Percentiles rank a stretch among this genome's conserved stretches.
Evolutionary conservation across 2,797 vertebrate genomes (phyloP).

Genomic region (Onychomys arenicola): DNA sequence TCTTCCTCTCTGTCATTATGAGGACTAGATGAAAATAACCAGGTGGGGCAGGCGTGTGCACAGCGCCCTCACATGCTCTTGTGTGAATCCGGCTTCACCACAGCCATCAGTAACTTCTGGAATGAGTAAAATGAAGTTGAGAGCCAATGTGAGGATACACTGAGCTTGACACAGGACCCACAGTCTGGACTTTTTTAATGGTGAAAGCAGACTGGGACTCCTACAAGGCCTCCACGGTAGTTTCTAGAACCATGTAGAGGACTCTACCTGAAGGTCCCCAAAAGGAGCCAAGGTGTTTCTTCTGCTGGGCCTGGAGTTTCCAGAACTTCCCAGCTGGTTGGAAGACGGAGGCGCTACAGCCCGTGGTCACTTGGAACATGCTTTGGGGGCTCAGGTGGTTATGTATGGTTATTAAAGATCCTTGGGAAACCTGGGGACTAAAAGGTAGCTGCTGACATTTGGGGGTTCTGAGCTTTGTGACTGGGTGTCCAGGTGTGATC

Average conservation of each 20-base stretch:
- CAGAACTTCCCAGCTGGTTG: background rate
- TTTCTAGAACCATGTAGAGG: background rate
- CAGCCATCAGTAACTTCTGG: too few species aligned
- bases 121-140: background rate
- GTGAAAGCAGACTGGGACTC: background rate
- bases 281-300: background rate
- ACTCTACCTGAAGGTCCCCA: background rate
- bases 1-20: background rate
- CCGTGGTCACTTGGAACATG: background rate
- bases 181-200: background rate
- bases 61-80: background rate
- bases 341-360: background rate
- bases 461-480: background rate
- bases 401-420: background rate
- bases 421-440: background rate
- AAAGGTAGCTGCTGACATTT: background rate
- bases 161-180: background rate
- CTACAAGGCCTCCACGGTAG: background rate
- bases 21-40: background rate
- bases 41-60: background rate
- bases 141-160: background rate
- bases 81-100: rapidly evolving
- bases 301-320: background rate
- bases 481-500: background rate
- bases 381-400: background rate